Base-by-base conservation (phyloP, 1,140 invertebrate genomes). In the Whitmania pigra region DNA sequence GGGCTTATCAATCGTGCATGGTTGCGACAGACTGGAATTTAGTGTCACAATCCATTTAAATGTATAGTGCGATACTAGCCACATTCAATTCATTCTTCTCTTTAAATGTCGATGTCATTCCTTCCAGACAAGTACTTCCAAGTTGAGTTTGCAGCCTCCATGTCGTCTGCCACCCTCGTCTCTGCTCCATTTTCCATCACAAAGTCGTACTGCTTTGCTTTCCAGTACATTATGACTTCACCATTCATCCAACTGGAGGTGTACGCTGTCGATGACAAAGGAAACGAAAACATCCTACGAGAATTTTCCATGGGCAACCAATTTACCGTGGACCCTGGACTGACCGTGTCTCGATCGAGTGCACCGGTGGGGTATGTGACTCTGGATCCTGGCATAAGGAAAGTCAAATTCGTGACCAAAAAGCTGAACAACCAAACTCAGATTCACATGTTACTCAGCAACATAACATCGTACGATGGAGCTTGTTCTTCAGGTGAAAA, bases 171-270 rank as follows among this genome's bases (percentile, higher is more conserved):
- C 15, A 63, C 57, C 57, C 57, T 63, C 3, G 22, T 63, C 57
- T 63, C 57, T n/a, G 22, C 22, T 11, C 57, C 57, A 2, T 25
- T 63, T 22, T 25, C 22, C 22, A 63, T 63, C 57, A 63, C 57
- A 31, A 63, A 31, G 29, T 4, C 2, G 1, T 63, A 25, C 29
- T 63, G 57, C 29, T 63, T 63, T 13, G 29, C 57, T 20, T 63
- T 63, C 57, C 22, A 63, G 11, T 63, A 63, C 57, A n/a, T 63
- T 18, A 5, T 63, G 11, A 31, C 22, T 7, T 25, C 22, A 1
- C 57, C 57, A 13, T 63, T 63, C 57, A 63, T 63, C 22, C 57
- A 63, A 18, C 29, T 63, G 22, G 57, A 63, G 22, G 57, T 63
- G 2, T 63, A 63, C 15, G 9, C 57, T 15, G 6, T 63, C 29